Evolutionary conservation across 2,797 vertebrate species (phyloP), one percentile per base, ranked within the genome.

Genomic region (Eremophila alpestris): DNA sequence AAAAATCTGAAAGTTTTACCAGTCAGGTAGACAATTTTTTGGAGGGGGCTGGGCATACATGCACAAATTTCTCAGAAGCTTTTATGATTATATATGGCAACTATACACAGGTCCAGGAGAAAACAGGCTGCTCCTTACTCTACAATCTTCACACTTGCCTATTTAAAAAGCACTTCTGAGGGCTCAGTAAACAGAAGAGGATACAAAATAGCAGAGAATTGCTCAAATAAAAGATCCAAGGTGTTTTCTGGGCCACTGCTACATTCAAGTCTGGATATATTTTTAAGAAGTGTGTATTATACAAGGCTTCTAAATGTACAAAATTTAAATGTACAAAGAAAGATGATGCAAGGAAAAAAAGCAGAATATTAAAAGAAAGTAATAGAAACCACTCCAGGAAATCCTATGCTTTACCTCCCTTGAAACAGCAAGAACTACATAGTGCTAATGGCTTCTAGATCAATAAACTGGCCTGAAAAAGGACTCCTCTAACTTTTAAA

Each of bases 401-500:
- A 65, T 46, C 41, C 63, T 22, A n/a, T 5, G 30, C 14, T 29
- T 78, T 49, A 40, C 24, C 18, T 40, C 10, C 45, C n/a, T 62
- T 43, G 43, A 71, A 89, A 87, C 5, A 74, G 45, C 80, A 87
- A 59, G n/a, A 78, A 29, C 19, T 34, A 58, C 5, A 7, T 14
- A 80, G 64, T 0, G 5, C 36, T 65, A 83, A 75, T 30, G 78
- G 60, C 48, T 80, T 89, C 54, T n/a, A 81, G 58, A 48, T 24
- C 19, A 71, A 62, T 49, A 77, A 75, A 77, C 29, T 60, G 45
- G 59, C n/a, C 30, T 74, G 64, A 46, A 73, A 90, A 94, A 58
- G 8, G 19, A 34, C 41, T 27, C 40, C 55, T 38, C n/a, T 38
- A 45, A 80, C 64, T 83, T 84, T 16, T 34, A 74, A 58, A 85